These are phyloP conservation scores for Steatocranus sp. DNA, from an alignment of 2,797 vertebrate species.

Conservation along the genomic window DNA sequence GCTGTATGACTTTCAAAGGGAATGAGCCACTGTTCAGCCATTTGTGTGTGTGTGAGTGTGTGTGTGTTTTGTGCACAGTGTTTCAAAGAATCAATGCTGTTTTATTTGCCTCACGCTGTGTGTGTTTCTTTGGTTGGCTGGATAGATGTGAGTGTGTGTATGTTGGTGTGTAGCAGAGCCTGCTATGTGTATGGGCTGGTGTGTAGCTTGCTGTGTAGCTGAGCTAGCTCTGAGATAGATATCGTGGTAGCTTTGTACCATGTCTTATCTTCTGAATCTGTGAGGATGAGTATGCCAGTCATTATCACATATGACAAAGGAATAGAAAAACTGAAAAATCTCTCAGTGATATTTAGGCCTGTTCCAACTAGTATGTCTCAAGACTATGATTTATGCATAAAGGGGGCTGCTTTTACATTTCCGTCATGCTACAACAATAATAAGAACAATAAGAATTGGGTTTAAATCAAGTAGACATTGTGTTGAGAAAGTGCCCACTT, in stretches of 20 bases:
- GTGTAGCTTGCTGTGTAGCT: neutral
- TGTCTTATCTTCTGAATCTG: neutral
- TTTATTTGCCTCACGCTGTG: slow-evolving; percentile 21
- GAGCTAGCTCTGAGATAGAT: neutral
- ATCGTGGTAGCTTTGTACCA: neutral
- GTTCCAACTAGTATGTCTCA: neutral
- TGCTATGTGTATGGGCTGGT: neutral
- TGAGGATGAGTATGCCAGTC: neutral
- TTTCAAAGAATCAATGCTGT: slow-evolving; percentile 37
- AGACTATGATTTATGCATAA: neutral
- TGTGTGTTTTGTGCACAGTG: neutral
- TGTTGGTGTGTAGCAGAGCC: neutral
- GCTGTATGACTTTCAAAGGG: neutral
- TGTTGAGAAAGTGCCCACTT: neutral
- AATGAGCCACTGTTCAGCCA: neutral
- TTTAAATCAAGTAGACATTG: neutral
- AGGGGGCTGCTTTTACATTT: neutral
- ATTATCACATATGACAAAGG: neutral
- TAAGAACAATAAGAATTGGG: neutral
- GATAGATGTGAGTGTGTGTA: neutral
- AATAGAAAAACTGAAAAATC: neutral
- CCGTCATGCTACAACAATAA: neutral
- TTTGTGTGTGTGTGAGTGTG: neutral
- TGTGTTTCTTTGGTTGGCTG: slow-evolving; percentile 12
- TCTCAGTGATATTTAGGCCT: neutral